These are phyloP conservation scores for Trinorchestia longiramus DNA, from an alignment of 1,140 invertebrate species.

Conservation along the genomic window DNA sequence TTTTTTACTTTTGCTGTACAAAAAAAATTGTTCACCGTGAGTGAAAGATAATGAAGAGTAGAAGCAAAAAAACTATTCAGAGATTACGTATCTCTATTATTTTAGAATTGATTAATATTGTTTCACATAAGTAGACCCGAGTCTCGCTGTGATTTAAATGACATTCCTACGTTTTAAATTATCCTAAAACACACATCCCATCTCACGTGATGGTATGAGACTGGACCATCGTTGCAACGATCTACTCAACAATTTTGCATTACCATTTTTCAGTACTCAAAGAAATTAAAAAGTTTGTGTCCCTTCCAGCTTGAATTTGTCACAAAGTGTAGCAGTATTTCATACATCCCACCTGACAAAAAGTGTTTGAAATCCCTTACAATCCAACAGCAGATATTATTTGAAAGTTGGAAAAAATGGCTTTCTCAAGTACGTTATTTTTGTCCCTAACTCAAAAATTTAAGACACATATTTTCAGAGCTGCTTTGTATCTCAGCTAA, in stretches of 20 bases:
- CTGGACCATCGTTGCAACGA: neutral
- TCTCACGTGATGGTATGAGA: neutral
- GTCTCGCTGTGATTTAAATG: no score
- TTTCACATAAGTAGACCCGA: no score
- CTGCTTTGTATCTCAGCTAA: neutral
- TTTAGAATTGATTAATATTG: no score
- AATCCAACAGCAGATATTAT: neutral
- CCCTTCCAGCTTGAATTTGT: neutral
- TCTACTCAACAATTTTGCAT: neutral
- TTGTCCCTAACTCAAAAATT: neutral
- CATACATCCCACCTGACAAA: neutral
- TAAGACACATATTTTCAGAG: neutral
- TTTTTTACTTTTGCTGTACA: no score
- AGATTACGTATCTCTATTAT: no score
- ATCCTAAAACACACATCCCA: no score
- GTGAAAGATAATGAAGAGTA: no score
- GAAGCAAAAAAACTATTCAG: no score
- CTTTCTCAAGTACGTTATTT: neutral
- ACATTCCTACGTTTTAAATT: no score
- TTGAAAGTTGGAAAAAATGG: neutral
- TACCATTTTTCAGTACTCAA: neutral
- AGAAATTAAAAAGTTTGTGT: neutral
- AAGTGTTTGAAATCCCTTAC: neutral
- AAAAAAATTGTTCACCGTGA: no score
- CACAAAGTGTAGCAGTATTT: neutral